Evolutionary conservation across 2,888 invertebrate species (phyloP), one percentile per base, ranked within the genome.

Genomic region (Macaria liturata): DNA sequence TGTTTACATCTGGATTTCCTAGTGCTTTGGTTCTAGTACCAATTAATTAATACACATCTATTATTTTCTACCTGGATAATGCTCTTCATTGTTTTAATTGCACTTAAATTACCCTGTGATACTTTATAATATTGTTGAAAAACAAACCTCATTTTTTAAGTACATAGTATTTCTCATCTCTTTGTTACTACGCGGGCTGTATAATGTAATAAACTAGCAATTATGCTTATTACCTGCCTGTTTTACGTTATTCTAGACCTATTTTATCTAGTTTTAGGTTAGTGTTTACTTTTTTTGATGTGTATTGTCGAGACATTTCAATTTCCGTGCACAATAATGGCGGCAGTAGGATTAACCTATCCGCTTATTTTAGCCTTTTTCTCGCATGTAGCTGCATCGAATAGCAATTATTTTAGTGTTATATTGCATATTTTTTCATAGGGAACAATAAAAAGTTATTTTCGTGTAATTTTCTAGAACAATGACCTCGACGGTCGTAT

Each of bases 1-100:
- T 95, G 95, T 95, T 95, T 95, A 95, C 95, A 95, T 95, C 94
- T 93, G 93, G 93, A 92, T 93, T 93, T 93, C 90, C 84, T 92
- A 91, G 88, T 90, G 93, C 92, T 61, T 78, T 79, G 68, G 89
- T 90, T 85, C 92, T 93, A 91, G 91, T 42, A 42, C 9, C 8
- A 8, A 4, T 8, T 42, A 42, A 8, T 42, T 42, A 4, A 4
- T 8, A 42, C 42, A 8, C 4, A 4, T 42, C 4, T 42, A n/a
- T 42, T n/a, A 8, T 42, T 42, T n/a, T 42, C 8, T 4, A 4
- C 9, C n/a, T 9, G n/a, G 42, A 9, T 9, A 0, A 4, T 42
- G 4, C 4, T 9, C n/a, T 42, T 8, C 9, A 9, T 42, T 4
- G n/a, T 42, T 5, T 4, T 42, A 42, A 8, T 42, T 42, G 44